A percentile compares a stretch with the other conserved stretches of the same genome.
Evolutionary conservation across 2,888 invertebrate species (phyloP).

Genomic region (Ochropleura leucogaster): DNA sequence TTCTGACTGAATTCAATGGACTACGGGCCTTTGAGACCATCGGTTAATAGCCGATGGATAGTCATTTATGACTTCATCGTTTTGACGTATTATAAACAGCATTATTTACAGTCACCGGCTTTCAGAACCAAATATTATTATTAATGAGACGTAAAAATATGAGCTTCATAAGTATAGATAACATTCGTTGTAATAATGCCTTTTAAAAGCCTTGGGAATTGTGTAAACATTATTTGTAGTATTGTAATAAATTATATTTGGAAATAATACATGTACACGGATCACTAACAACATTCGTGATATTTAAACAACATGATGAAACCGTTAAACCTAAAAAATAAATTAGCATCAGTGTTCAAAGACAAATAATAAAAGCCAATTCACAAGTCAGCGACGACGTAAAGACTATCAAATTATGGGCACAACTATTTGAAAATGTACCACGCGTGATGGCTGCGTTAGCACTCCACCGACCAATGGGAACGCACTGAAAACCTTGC

Average conservation of each 20-base stretch:
- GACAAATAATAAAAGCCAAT: slow-evolving; percentile 88
- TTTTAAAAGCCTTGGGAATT: slow-evolving; percentile 68
- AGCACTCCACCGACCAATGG: slow-evolving; percentile 84
- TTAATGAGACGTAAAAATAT: slow-evolving; percentile 38
- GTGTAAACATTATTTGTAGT: slow-evolving; percentile 61
- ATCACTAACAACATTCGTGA: slow-evolving; percentile 76
- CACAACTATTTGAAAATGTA: slow-evolving; percentile 88
- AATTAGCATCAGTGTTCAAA: slow-evolving; percentile 85
- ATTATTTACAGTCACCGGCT: slow-evolving; percentile 54
- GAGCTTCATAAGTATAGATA: slow-evolving; percentile 56
- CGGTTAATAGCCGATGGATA: slow-evolving; percentile 70
- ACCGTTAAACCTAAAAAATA: slow-evolving; percentile 88
- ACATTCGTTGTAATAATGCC: slow-evolving; percentile 52
- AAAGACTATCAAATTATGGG: slow-evolving; percentile 87
- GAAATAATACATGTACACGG: slow-evolving; percentile 71
- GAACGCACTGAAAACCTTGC: slow-evolving; percentile 80
- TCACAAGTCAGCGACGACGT: slow-evolving; percentile 83
- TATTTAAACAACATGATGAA: slow-evolving; percentile 87
- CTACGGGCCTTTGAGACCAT: slow-evolving; percentile 70
- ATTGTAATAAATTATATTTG: slow-evolving; percentile 68
- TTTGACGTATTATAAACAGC: slow-evolving; percentile 64
- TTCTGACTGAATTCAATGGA: slow-evolving; percentile 77
- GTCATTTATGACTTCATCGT: slow-evolving; percentile 68
- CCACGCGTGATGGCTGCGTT: slow-evolving; percentile 86
- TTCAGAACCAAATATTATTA: slow-evolving; percentile 37